Percentiles rank a stretch among this genome's conserved stretches.
Conservation (phyloP, 2,888 invertebrate genomes). For the Gonocerus acuteangulatus region DNA sequence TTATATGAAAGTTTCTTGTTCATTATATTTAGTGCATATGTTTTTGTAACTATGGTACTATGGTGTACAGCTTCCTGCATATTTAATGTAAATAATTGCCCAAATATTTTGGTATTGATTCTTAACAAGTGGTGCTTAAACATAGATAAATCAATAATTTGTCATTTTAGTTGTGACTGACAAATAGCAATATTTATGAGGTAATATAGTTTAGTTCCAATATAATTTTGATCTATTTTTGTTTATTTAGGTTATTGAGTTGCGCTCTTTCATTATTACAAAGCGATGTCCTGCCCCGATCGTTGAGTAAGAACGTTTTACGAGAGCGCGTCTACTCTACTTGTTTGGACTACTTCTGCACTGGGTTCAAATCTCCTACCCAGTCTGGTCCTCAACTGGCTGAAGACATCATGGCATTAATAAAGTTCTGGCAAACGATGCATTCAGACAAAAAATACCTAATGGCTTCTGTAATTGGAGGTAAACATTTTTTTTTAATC, state of each 20-base stretch:
- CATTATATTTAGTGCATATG: no score
- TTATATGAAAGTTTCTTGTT: no score
- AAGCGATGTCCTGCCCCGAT: conserved; percentile 75
- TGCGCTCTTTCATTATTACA: conserved; percentile 90
- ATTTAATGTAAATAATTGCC: no score
- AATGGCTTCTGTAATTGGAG: conserved; percentile 72
- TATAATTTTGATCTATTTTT: no score
- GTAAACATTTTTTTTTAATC: conserved; percentile 45
- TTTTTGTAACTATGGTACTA: no score
- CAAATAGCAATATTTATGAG: no score
- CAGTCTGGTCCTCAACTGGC: conserved; percentile 68
- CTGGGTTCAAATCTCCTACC: conserved; percentile 79
- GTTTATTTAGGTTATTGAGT: conserved; percentile 58
- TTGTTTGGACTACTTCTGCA: conserved; percentile 92
- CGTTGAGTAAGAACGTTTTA: conserved; percentile 82
- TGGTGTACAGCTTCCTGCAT: no score
- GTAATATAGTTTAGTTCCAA: no score
- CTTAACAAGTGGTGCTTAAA: no score
- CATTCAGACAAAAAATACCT: conserved; percentile 89
- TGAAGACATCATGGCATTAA: conserved; percentile 80
- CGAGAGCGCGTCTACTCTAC: conserved; percentile 91
- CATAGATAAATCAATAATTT: no score
- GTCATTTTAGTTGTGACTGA: no score
- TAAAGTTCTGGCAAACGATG: conserved; percentile 94
- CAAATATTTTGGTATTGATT: no score